Evolutionary conservation across 2,888 invertebrate genomes (phyloP), one percentile per base, ranked within the genome.

Genomic region (Ferrisia virgata): DNA sequence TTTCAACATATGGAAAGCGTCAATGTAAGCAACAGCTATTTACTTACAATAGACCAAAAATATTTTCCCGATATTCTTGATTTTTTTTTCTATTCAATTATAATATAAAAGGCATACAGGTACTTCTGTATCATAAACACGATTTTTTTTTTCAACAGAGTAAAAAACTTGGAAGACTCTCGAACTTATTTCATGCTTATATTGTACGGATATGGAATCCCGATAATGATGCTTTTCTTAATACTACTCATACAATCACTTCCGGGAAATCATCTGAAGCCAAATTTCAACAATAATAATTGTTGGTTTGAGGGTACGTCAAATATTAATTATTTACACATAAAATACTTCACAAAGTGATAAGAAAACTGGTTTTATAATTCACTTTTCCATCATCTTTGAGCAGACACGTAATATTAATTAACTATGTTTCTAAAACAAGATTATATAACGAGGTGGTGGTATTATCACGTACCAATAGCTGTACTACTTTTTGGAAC

Each of bases 241-340:
- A 87, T 91, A 0, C 87, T 93, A 15, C 88, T 90, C 22, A 89
- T 91, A 0, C 91, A 93, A 86, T 89, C 91, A 85, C 87, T 88
- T 0, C 90, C 91, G 15, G 92, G 91, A 0, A 86, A 88, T 15
- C 91, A 92, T 85, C 88, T 89, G 85, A 91, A 90, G 85, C 93
- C 93, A 0, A 90, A 91, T 79, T 90, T 94, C 82, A 93, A 92
- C 0, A 88, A 90, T 13, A 87, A 87, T 53, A 89, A 40, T 80
- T 94, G 94, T 88, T 94, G 93, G 93, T 93, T 94, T 87, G 88
- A 88, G 86, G 91, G 93, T 93, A 88, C 89, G 87, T 87, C 4
- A 64, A 39, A 39, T 39, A 11, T 39, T 39, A 39, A 39, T 39
- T 39, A 39, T 15, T 64, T 15, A 5, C 5, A 64, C 28, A 11